Conservation (phyloP, 2,113 vertebrate genomes). For the Bothrops jararaca region DNA sequence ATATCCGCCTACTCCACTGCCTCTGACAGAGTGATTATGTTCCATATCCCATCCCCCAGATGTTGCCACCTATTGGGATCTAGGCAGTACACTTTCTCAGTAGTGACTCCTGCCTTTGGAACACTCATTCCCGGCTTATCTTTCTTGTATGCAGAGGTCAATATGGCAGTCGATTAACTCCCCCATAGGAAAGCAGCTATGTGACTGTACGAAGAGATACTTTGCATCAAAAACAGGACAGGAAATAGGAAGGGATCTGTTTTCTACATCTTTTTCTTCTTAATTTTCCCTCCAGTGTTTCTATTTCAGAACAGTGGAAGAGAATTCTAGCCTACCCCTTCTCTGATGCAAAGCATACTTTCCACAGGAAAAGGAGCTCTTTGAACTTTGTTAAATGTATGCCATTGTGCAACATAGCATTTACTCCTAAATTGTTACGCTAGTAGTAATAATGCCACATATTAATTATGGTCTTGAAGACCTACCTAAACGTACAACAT, state of each 20-base stretch:
- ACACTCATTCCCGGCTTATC: neutral
- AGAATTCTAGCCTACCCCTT: neutral
- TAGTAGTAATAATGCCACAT: neutral
- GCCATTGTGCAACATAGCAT: neutral
- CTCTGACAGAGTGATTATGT: neutral
- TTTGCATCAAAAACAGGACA: neutral
- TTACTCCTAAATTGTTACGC: neutral
- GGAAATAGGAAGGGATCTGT: too few relatives aligned
- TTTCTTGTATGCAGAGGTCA: neutral
- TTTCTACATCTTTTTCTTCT: neutral
- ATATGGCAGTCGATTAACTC: neutral
- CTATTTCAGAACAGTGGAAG: neutral
- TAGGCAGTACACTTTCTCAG: neutral
- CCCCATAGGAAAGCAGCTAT: neutral
- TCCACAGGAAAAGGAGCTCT: neutral
- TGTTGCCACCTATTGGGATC: neutral
- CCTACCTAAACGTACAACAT: neutral
- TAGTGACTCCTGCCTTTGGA: neutral
- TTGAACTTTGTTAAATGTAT: neutral
- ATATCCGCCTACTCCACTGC: neutral
- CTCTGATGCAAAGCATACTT: neutral
- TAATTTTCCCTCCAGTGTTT: neutral
- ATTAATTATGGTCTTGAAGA: neutral
- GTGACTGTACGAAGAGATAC: neutral
- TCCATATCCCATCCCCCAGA: neutral